Percentiles rank a stretch among this genome's conserved stretches.
Conservation (phyloP, 2,888 invertebrate genomes). For the Allacma fusca region DNA sequence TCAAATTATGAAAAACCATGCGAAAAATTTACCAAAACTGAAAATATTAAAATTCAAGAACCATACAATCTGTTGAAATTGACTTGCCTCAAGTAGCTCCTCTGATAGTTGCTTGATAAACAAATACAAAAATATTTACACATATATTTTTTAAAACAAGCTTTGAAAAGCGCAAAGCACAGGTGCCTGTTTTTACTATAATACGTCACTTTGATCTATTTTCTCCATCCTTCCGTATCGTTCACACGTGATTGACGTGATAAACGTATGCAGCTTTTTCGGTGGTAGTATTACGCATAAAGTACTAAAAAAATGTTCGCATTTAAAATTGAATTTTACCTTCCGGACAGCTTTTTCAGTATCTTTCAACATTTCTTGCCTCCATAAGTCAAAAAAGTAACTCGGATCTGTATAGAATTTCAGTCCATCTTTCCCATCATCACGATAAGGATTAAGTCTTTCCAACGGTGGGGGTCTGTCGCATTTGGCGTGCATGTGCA, state of each 20-base stretch:
- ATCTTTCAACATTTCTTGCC: conserved; percentile 96
- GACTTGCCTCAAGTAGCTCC: conserved; percentile 61
- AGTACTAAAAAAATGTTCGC: too few relatives aligned
- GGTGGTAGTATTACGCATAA: too few relatives aligned
- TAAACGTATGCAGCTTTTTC: too few relatives aligned
- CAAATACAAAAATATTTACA: conserved; percentile 44
- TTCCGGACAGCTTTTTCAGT: conserved; percentile 93
- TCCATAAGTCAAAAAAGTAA: conserved; percentile 99
- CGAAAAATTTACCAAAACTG: neutral
- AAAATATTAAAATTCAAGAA: neutral
- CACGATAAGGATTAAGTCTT: conserved; percentile 93
- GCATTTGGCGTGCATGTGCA: conserved; percentile 87
- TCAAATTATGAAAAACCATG: neutral
- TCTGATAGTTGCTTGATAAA: conserved; percentile 59
- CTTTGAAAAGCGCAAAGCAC: too few relatives aligned
- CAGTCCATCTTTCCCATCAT: conserved; percentile 93
- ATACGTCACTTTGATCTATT: too few relatives aligned
- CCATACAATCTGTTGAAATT: conserved; percentile 12
- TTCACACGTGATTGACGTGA: too few relatives aligned
- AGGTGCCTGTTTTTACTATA: too few relatives aligned
- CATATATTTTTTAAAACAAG: neutral
- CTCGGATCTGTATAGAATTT: conserved; percentile 99
- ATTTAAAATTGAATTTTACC: too few relatives aligned
- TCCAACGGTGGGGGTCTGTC: conserved; percentile 96
- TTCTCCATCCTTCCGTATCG: too few relatives aligned